These are phyloP conservation scores for Papilio polyxenes DNA, from an alignment of 1,140 invertebrate species.

Conservation along the genomic window DNA sequence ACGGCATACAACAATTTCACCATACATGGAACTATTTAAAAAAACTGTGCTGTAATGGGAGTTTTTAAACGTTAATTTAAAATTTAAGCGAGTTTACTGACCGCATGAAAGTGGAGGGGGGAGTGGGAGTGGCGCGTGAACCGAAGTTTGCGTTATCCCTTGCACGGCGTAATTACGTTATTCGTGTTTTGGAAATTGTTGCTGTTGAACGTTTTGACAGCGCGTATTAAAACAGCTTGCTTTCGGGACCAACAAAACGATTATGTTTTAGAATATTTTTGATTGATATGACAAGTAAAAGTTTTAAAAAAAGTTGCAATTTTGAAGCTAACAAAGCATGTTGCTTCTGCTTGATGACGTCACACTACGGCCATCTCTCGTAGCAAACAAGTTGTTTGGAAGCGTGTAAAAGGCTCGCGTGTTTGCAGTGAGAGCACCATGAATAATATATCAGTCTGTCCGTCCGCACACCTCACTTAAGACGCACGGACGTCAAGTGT, in stretches of 20 bases:
- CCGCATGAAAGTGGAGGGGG: neutral
- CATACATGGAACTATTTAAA: slow-evolving; percentile 5
- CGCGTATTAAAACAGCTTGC: neutral
- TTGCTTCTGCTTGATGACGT: neutral
- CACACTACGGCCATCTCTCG: neutral
- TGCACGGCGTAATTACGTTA: neutral
- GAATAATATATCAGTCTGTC: neutral
- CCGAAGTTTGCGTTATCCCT: neutral
- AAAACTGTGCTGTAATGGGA: neutral
- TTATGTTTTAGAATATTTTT: neutral
- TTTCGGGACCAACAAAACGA: neutral
- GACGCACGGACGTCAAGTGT: neutral
- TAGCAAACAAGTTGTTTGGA: slow-evolving; percentile 1
- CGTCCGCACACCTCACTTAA: neutral
- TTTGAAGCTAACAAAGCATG: neutral
- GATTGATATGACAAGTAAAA: neutral
- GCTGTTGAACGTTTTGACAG: neutral
- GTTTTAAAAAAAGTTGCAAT: too few species aligned
- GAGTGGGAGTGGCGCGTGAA: neutral
- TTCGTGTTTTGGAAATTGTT: neutral
- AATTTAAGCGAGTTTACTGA: neutral
- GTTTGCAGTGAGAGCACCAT: neutral
- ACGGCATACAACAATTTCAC: neutral
- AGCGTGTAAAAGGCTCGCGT: slow-evolving; percentile 2
- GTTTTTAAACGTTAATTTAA: neutral